Conservation (phyloP, 1,140 invertebrate genomes). For the Dendrolimus punctatus region DNA sequence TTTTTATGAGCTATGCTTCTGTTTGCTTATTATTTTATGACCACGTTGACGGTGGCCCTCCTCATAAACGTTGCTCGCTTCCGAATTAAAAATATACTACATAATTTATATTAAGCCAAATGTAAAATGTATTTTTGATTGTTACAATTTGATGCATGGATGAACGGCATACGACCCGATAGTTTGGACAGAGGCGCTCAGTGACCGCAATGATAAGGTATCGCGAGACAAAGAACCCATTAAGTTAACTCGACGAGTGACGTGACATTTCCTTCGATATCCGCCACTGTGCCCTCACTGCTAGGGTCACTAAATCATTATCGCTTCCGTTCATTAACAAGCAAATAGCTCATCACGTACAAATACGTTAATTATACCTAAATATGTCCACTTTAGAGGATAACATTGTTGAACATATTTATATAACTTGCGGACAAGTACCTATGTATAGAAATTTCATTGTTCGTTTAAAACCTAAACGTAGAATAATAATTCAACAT, state of each 20-base stretch:
- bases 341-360: slow-evolving; percentile 14
- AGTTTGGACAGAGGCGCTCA: slow-evolving; percentile 14
- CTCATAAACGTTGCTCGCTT: too few species aligned
- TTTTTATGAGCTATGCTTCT: slow-evolving; percentile 34
- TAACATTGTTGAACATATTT: too few species aligned
- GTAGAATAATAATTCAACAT: too few species aligned
- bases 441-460: too few species aligned
- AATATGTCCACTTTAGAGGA: too few species aligned
- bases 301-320: slow-evolving; percentile 62
- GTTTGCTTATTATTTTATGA: slow-evolving; percentile 14
- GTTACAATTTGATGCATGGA: too few species aligned
- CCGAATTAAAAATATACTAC: too few species aligned
- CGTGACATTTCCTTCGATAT: slow-evolving; percentile 68
- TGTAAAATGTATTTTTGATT: too few species aligned
- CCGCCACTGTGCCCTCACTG: slow-evolving; percentile 53
- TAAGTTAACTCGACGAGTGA: slow-evolving; percentile 51
- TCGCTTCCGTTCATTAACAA: slow-evolving; percentile 57
- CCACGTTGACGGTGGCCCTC: background rate
- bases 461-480: too few species aligned
- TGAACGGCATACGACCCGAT: slow-evolving; percentile 1
- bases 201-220: slow-evolving; percentile 49
- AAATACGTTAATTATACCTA: slow-evolving; percentile 1
- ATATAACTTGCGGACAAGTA: too few species aligned
- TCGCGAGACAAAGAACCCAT: slow-evolving; percentile 68
- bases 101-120: too few species aligned